These are phyloP conservation scores for Molothrus aeneus DNA, from an alignment of 2,797 vertebrate genomes.

Conservation along the genomic window DNA sequence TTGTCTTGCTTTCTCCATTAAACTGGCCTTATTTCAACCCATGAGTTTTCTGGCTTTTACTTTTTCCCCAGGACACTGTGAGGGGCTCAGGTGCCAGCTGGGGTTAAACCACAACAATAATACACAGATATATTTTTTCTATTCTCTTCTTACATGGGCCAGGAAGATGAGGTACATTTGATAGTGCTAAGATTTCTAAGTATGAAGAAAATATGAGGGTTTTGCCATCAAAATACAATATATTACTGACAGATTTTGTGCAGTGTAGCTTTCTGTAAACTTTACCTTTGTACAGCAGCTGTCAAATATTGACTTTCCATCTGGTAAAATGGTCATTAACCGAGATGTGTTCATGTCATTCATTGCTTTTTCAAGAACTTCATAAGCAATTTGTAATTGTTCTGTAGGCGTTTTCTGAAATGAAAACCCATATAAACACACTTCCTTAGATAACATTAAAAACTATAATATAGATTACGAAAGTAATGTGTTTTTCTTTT, in stretches of 20 bases:
- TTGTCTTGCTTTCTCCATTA: background rate
- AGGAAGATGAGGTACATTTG: background rate
- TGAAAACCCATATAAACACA: slow-evolving; percentile 9
- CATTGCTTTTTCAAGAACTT: slow-evolving; percentile 80
- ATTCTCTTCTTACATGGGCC: background rate
- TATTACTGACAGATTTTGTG: background rate
- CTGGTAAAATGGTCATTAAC: slow-evolving; percentile 53
- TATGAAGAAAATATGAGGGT: background rate
- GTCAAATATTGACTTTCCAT: slow-evolving; percentile 78
- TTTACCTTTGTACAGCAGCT: slow-evolving; percentile 82
- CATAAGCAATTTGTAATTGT: slow-evolving; percentile 79
- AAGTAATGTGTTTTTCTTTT: background rate
- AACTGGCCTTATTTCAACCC: background rate
- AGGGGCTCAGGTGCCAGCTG: background rate
- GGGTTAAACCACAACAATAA: background rate
- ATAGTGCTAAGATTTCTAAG: background rate
- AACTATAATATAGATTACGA: background rate
- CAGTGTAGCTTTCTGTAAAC: background rate
- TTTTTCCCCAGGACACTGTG: background rate
- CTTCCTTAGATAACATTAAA: background rate
- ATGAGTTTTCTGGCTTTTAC: background rate
- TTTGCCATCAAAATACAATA: background rate
- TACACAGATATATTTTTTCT: background rate
- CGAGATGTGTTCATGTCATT: slow-evolving; percentile 71
- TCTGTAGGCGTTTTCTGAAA: slow-evolving; percentile 77